Evolutionary conservation across 2,888 invertebrate species (phyloP).

Genomic region (Brachyptera putata): DNA sequence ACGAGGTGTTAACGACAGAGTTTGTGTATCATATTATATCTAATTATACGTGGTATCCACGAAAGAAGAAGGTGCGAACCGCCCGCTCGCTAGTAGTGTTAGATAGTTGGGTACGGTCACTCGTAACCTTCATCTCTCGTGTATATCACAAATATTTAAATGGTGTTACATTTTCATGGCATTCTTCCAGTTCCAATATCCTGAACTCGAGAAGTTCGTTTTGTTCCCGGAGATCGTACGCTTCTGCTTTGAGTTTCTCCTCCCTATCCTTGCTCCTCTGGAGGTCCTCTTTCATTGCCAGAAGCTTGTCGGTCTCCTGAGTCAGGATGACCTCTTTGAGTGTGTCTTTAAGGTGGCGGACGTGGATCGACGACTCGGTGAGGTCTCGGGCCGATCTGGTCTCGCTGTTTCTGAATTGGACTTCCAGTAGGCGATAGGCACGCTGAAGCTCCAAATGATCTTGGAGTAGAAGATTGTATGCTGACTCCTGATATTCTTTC

Average conservation of each 20-base stretch:
- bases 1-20: no score
- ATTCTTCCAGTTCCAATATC: constrained; percentile 68
- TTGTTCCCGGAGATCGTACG: constrained; percentile 71
- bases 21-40: no score
- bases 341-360: constrained; percentile 7
- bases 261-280: constrained; percentile 50
- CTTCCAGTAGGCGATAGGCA: constrained; percentile 31
- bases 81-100: no score
- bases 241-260: constrained; percentile 58
- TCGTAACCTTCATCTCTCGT: no score
- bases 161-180: constrained; percentile 22
- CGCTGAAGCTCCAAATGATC: constrained; percentile 33
- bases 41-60: no score
- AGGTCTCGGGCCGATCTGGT: not conserved
- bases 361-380: not conserved
- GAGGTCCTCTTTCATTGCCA: constrained; percentile 44
- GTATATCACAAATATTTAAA: no score
- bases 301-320: constrained; percentile 36
- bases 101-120: no score
- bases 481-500: constrained; percentile 13
- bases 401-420: constrained; percentile 22
- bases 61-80: no score
- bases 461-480: constrained; percentile 22
- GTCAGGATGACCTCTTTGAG: constrained; percentile 30
- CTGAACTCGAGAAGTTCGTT: constrained; percentile 77